A percentile compares a stretch with the other conserved stretches of the same genome.
These are phyloP conservation scores for Phodopus roborovskii DNA, from an alignment of 2,113 vertebrate species.

Conservation along the genomic window DNA sequence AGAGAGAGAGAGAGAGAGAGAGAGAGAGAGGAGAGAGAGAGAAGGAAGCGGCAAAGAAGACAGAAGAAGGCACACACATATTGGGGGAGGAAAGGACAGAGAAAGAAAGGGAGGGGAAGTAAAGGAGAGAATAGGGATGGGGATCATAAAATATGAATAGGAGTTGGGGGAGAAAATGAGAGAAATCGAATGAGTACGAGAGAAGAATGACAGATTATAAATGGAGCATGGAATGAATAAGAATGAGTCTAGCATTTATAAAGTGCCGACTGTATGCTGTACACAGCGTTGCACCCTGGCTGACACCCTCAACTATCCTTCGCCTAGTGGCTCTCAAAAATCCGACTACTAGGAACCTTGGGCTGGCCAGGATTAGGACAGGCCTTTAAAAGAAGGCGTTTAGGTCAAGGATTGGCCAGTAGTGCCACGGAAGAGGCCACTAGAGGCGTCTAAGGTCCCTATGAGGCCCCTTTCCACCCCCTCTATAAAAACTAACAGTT, in stretches of 20 bases:
- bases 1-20: too few relatives aligned
- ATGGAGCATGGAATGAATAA: background rate
- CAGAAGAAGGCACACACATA: background rate
- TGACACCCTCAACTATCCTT: background rate
- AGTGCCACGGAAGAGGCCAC: background rate
- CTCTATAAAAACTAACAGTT: background rate
- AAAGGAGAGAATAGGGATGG: background rate
- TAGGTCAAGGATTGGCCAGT: background rate
- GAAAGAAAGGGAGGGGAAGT: background rate
- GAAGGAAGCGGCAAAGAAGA: background rate
- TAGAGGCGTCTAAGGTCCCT: background rate
- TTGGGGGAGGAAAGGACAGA: background rate
- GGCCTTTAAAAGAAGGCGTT: background rate
- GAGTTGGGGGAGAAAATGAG: background rate
- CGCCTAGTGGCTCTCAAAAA: background rate
- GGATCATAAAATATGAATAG: constrained; percentile 24
- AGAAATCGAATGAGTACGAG: background rate
- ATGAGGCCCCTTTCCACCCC: background rate
- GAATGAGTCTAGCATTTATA: background rate
- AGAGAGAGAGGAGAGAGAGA: too few relatives aligned
- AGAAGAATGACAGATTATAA: constrained; percentile 9
- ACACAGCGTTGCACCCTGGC: background rate
- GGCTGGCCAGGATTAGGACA: background rate
- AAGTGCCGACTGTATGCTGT: constrained; percentile 39
- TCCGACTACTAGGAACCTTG: background rate